Percentiles rank a stretch among this genome's conserved stretches.
Evolutionary conservation across 1,140 invertebrate species (phyloP).

Genomic region (Pseudomyrmex pallidus): DNA sequence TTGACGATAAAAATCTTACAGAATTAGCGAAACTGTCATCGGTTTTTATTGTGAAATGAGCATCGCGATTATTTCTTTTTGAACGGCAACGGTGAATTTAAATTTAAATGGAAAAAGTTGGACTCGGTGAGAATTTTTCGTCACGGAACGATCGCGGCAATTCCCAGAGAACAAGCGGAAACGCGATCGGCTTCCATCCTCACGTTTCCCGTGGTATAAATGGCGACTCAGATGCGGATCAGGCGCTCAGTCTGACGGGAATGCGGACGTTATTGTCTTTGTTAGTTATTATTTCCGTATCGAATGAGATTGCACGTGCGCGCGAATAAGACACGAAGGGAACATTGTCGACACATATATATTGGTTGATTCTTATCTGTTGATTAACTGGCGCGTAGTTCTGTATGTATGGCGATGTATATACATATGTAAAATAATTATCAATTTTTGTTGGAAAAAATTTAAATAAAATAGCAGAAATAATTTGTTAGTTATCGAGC

Average conservation of each 20-base stretch:
- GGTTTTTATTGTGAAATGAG: neutral
- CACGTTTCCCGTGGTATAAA: conserved; percentile 55
- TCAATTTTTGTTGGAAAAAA: too few relatives aligned
- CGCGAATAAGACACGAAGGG: neutral
- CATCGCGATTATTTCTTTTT: conserved; percentile 37
- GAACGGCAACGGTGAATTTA: conserved; percentile 43
- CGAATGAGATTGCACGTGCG: conserved; percentile 26
- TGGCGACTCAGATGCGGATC: conserved; percentile 48
- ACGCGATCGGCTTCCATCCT: conserved; percentile 50
- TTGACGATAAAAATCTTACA: neutral
- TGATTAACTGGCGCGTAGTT: neutral
- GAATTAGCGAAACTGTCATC: conserved; percentile 20
- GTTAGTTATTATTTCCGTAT: conserved; percentile 68
- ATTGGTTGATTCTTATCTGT: neutral
- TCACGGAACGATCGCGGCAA: conserved; percentile 30
- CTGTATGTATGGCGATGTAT: too few relatives aligned
- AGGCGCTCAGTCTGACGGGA: conserved; percentile 17
- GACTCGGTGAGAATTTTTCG: conserved; percentile 28
- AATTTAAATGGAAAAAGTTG: conserved; percentile 64
- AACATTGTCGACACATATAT: neutral
- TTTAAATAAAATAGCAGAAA: too few relatives aligned
- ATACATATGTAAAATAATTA: too few relatives aligned
- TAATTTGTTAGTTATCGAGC: too few relatives aligned
- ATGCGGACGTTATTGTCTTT: conserved; percentile 61
- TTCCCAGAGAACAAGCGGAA: conserved; percentile 45